Conservation (phyloP, 2,113 vertebrate species). For the Xenopus tropicalis region UCB_Xtro_10.0 CM004444.2:51844001-51844500, state of each 20-base stretch:
- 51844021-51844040: too few species aligned
- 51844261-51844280: neutral
- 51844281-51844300: neutral
- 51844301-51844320: neutral
- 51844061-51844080: too few species aligned
- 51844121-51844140: too few species aligned
- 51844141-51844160: too few species aligned
- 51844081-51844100: too few species aligned
- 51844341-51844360: slow-evolving; percentile 23
- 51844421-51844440: slow-evolving; percentile 32
- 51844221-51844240: too few species aligned
- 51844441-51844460: slow-evolving; percentile 36
- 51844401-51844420: slow-evolving; percentile 36
- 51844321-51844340: slow-evolving; percentile 5
- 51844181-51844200: too few species aligned
- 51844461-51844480: slow-evolving; percentile 47
- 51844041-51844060: too few species aligned
- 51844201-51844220: too few species aligned
- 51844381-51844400: slow-evolving; percentile 36
- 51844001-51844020: too few species aligned
- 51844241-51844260: neutral
- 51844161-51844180: too few species aligned
- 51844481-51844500: slow-evolving; percentile 46
- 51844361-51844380: slow-evolving; percentile 25
- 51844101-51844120: too few species aligned